phyloP scores from a whole-genome alignment of 23 tunicate genomes.

The Oikopleura vanhoeffeni region DNA sequence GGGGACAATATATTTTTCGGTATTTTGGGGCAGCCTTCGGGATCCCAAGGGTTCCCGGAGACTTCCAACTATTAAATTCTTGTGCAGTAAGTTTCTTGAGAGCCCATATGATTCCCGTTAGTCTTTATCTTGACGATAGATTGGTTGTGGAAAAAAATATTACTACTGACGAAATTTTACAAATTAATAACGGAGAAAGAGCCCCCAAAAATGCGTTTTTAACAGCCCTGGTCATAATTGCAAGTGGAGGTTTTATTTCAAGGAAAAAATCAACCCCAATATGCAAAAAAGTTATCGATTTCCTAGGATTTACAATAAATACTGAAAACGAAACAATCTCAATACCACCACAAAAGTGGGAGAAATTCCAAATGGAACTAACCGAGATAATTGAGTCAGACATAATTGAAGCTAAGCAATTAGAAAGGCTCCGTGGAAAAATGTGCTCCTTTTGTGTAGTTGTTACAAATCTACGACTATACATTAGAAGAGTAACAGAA shows the following conservation, averaged over 20 bases:
- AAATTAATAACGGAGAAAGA: background rate
- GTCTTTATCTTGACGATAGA: background rate
- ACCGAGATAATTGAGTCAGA: background rate
- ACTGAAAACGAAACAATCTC: background rate
- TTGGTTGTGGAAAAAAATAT: background rate
- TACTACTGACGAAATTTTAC: background rate
- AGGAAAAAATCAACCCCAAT: background rate
- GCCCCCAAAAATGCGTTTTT: background rate
- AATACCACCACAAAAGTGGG: background rate
- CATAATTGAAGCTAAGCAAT: background rate
- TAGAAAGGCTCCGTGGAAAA: background rate
- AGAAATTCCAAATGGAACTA: background rate
- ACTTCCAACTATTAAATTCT: background rate
- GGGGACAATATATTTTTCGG: background rate
- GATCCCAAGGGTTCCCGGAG: background rate
- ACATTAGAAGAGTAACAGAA: background rate
- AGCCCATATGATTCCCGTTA: background rate
- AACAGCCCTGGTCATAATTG: background rate
- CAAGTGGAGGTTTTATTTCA: background rate
- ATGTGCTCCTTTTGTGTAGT: background rate
- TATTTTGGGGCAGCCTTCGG: background rate
- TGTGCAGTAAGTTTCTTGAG: background rate
- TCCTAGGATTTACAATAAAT: background rate
- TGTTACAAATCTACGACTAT: background rate
- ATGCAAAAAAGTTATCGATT: background rate